A percentile compares a stretch with the other conserved stretches of the same genome.
Conservation (phyloP, 2,113 vertebrate species). For the Pseudorasbora parva region DNA sequence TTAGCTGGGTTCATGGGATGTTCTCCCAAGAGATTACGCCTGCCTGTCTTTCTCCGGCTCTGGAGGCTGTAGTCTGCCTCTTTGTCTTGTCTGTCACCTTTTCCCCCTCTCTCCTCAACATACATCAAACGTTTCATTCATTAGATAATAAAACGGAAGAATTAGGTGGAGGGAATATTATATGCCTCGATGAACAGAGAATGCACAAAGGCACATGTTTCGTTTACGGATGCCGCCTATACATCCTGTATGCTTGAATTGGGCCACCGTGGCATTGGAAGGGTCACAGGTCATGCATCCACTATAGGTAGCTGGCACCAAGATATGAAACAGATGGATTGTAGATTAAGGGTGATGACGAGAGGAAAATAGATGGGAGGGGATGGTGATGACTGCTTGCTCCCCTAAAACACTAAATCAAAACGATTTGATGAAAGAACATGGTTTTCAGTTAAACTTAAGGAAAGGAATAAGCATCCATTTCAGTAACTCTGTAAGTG, state of each 20-base stretch:
- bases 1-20: background rate
- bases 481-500: background rate
- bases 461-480: background rate
- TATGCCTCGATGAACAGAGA: background rate
- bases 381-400: background rate
- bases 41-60: background rate
- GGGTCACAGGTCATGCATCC: conserved; percentile 43
- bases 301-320: conserved; percentile 39
- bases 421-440: background rate
- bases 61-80: background rate
- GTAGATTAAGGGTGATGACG: conserved; percentile 2
- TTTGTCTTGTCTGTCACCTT: background rate
- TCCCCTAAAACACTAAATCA: background rate
- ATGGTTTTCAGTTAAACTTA: background rate
- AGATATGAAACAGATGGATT: conserved; percentile 38
- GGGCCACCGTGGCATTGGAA: background rate
- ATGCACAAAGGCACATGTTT: background rate
- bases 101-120: background rate
- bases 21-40: background rate
- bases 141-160: background rate
- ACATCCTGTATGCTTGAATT: conserved; percentile 53
- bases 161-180: background rate
- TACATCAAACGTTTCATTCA: background rate
- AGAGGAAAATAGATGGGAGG: background rate
- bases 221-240: conserved; percentile 28